Percentiles rank a stretch among this genome's conserved stretches.
Evolutionary conservation across 92 coral and sea anemone species (phyloP).

Genomic region (Umimayanthus chanpuru): DNA sequence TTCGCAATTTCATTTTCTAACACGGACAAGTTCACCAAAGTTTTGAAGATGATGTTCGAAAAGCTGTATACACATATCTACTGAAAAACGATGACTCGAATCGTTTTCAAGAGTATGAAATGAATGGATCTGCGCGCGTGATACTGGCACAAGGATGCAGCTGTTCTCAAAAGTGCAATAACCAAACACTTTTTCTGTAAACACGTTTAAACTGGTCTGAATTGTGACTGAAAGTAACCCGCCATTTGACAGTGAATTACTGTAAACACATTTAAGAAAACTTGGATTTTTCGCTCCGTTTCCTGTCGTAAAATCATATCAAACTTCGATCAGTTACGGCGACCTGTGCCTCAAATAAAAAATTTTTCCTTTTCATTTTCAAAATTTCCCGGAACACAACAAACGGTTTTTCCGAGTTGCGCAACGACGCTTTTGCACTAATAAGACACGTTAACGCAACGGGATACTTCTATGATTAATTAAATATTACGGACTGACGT

Average conservation of each 20-base stretch:
- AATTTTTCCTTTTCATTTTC: not conserved
- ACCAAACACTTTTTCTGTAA: not conserved
- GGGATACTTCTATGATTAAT: not conserved
- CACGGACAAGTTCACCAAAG: not conserved
- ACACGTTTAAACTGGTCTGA: too few relatives aligned
- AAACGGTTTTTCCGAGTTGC: not conserved
- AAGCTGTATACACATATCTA: not conserved
- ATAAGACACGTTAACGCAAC: conserved; percentile 3
- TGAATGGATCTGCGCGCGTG: too few relatives aligned
- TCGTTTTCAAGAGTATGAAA: not conserved
- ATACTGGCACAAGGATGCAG: not conserved
- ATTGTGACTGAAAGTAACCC: not conserved
- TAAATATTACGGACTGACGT: not conserved
- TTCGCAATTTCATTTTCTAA: too few relatives aligned
- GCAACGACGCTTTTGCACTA: not conserved
- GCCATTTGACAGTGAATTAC: not conserved
- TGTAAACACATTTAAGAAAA: too few relatives aligned
- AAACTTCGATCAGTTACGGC: not conserved
- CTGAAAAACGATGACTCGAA: not conserved
- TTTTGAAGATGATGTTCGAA: not conserved
- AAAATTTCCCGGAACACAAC: not conserved
- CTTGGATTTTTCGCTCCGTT: not conserved
- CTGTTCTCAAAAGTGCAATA: not conserved
- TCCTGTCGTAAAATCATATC: not conserved
- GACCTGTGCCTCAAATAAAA: not conserved